A percentile compares a stretch with the other conserved stretches of the same genome.
Evolutionary conservation across 2,797 vertebrate genomes (phyloP).

Genomic region (Alosa sapidissima): DNA sequence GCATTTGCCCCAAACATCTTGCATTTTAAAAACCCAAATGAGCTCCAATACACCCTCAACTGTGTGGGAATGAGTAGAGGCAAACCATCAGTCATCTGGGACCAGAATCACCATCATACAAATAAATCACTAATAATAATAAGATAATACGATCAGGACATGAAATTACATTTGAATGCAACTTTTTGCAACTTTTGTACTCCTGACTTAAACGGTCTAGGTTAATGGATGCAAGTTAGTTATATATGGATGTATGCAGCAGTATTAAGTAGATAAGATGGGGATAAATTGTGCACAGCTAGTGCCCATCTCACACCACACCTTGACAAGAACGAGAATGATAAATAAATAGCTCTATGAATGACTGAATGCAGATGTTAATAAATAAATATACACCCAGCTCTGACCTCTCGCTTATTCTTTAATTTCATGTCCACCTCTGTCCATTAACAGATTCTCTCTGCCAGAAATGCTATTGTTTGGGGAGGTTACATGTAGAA

Average conservation of each 20-base stretch:
- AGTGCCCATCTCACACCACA: too few relatives aligned
- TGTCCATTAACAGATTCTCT: not conserved
- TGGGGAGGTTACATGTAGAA: constrained; percentile 7
- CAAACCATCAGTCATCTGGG: not conserved
- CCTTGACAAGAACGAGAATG: not conserved
- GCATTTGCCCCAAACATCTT: too few relatives aligned
- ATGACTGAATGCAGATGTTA: not conserved
- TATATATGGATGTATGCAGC: too few relatives aligned
- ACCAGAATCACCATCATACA: not conserved
- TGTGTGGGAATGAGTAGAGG: not conserved
- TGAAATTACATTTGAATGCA: not conserved
- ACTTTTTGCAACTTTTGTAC: not conserved
- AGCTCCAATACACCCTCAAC: not conserved
- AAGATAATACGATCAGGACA: not conserved
- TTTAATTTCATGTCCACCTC: not conserved
- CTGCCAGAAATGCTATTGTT: not conserved
- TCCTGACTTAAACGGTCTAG: not conserved
- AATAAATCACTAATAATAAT: not conserved
- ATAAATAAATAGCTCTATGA: not conserved
- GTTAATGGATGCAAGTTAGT: too few relatives aligned
- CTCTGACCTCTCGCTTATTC: not conserved
- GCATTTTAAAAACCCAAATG: not conserved
- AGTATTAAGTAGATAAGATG: too few relatives aligned
- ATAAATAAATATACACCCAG: not conserved
- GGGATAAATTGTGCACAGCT: too few relatives aligned